Evolutionary conservation across 2,113 vertebrate genomes (phyloP).

Genomic region (Geococcyx californianus): DNA sequence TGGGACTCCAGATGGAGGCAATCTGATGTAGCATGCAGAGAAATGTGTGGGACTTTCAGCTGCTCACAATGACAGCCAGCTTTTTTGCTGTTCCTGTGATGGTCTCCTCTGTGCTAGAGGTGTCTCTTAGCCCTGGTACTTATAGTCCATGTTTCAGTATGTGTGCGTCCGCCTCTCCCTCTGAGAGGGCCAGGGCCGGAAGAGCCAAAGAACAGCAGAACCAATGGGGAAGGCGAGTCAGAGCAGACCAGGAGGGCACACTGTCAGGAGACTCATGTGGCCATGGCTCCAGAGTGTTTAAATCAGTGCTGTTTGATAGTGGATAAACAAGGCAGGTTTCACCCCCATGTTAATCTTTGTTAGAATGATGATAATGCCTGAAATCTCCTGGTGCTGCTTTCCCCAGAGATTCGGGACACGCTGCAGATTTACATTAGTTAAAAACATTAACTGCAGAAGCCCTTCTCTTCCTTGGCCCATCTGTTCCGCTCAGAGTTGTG

Average conservation of each 20-base stretch:
- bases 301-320: neutral
- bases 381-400: neutral
- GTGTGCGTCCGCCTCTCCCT: neutral
- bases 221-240: neutral
- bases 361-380: neutral
- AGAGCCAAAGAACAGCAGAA: neutral
- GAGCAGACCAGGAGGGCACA: neutral
- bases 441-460: neutral
- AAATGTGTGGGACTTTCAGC: neutral
- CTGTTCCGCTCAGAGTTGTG: neutral
- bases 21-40: neutral
- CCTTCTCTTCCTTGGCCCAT: neutral
- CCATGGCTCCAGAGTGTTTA: accelerated
- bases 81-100: neutral
- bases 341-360: neutral
- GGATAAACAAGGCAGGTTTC: neutral
- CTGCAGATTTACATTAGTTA: neutral
- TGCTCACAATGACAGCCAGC: neutral
- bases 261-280: neutral
- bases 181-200: neutral
- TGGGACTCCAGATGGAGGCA: constrained; percentile 3
- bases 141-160: neutral
- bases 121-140: neutral
- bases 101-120: neutral
- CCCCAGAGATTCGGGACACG: neutral